Evolutionary conservation across 2,797 vertebrate species (phyloP).

Genomic region (Craterocephalus amniculus): DNA sequence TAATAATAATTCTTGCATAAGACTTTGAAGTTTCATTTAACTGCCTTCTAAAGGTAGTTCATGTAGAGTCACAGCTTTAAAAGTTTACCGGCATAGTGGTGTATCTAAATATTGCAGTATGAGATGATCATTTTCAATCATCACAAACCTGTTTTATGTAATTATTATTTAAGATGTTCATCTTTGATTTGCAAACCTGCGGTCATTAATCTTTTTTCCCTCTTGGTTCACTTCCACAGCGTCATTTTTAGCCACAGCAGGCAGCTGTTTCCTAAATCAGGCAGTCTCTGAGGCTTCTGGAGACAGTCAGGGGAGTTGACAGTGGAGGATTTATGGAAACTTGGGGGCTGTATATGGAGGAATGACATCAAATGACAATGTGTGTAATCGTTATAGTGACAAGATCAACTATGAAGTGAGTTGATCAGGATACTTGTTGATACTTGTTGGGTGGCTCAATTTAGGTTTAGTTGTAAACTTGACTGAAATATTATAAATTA

Average conservation of each 20-base stretch:
- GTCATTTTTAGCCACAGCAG: not conserved
- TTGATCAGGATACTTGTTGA: not conserved
- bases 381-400: slow-evolving; percentile 10
- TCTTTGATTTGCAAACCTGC: not conserved
- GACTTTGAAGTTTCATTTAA: slow-evolving; percentile 3
- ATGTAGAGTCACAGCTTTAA: slow-evolving; percentile 3
- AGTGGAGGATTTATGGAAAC: slow-evolving; percentile 14
- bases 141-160: not conserved
- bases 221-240: not conserved
- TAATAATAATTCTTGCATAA: slow-evolving; percentile 11
- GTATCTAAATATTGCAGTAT: not conserved
- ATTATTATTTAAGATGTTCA: not conserved
- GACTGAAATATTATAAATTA: not conserved
- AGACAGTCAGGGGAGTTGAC: slow-evolving; percentile 2
- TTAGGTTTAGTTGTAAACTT: not conserved
- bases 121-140: not conserved
- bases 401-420: not conserved
- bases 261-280: slow-evolving; percentile 9
- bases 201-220: not conserved
- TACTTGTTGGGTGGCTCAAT: not conserved
- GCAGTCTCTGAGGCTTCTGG: not conserved
- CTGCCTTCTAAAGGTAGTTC: too few relatives aligned
- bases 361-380: slow-evolving; percentile 5
- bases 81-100: not conserved
- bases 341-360: slow-evolving; percentile 2